These are phyloP conservation scores for Ceyx cyanopectus DNA, from an alignment of 2,113 vertebrate species.

Conservation along the genomic window DNA sequence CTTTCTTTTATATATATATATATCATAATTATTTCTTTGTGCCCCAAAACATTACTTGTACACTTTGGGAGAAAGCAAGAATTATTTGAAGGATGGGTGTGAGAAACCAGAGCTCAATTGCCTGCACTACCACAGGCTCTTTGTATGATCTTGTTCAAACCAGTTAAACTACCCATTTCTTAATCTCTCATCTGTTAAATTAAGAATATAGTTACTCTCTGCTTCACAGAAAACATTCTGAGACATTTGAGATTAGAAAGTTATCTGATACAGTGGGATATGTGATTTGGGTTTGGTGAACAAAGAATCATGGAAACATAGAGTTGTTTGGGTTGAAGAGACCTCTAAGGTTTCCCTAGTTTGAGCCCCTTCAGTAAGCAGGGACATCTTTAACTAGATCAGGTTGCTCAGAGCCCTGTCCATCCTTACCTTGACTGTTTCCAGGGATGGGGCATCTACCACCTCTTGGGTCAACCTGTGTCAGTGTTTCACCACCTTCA, in stretches of 20 bases:
- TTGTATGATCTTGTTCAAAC: background rate
- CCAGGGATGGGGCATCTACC: no score
- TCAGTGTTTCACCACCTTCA: no score
- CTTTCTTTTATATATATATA: background rate
- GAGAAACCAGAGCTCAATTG: background rate
- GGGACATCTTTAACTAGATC: no score
- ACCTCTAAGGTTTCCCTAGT: no score
- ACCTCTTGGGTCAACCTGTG: no score
- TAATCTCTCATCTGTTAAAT: background rate
- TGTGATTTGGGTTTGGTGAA: background rate
- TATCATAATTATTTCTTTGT: no score
- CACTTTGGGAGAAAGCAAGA: background rate
- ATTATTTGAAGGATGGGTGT: background rate
- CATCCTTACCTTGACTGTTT: no score
- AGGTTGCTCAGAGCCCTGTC: no score
- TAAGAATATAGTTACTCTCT: background rate
- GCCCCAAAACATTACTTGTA: background rate
- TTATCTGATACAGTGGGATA: background rate
- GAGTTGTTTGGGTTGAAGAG: no score
- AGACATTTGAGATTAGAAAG: background rate
- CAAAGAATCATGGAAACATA: background rate
- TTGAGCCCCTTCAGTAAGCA: no score
- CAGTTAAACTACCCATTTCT: background rate
- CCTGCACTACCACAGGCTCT: background rate
- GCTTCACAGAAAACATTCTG: background rate